Percentiles rank a stretch among this genome's conserved stretches.
Evolutionary conservation across 2,797 vertebrate species (phyloP).

Genomic region (Enteromius radiatus): DNA sequence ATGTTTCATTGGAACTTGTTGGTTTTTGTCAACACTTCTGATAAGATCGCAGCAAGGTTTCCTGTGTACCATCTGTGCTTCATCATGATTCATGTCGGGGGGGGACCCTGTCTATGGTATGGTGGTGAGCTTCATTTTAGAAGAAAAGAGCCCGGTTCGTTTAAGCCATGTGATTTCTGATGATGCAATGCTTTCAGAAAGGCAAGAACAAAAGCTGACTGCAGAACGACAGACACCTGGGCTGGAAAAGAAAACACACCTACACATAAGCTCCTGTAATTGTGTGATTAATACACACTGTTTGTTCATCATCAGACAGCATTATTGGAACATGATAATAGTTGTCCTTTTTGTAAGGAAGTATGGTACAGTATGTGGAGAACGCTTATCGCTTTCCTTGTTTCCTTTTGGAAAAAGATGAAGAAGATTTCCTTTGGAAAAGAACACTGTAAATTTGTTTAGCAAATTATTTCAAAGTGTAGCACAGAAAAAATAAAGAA

Average conservation of each 20-base stretch:
- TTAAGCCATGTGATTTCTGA: conserved; percentile 49
- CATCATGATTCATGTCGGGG: not conserved
- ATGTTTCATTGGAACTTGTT: not conserved
- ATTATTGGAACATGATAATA: conserved; percentile 34
- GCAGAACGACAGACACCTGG: not conserved
- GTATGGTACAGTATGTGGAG: not conserved
- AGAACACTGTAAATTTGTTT: not conserved
- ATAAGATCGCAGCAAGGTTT: not conserved
- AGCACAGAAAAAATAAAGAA: conserved; percentile 33
- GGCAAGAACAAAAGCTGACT: not conserved
- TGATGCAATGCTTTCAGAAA: not conserved
- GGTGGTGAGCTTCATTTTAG: conserved; percentile 36
- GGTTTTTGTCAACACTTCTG: not conserved
- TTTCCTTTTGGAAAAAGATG: not conserved
- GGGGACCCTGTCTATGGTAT: not conserved
- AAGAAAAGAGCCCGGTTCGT: conserved; percentile 44
- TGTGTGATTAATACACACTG: not conserved
- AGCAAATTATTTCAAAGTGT: conserved; percentile 28
- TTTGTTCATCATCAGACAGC: not conserved
- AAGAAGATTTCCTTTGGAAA: not conserved
- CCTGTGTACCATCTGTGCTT: conserved; percentile 18
- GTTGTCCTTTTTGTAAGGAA: conserved; percentile 30
- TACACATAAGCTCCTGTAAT: not conserved
- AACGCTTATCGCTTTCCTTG: not conserved
- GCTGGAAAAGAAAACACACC: conserved; percentile 6